Evolutionary conservation across 2,113 vertebrate genomes (phyloP).

Genomic region (Vimba vimba): DNA sequence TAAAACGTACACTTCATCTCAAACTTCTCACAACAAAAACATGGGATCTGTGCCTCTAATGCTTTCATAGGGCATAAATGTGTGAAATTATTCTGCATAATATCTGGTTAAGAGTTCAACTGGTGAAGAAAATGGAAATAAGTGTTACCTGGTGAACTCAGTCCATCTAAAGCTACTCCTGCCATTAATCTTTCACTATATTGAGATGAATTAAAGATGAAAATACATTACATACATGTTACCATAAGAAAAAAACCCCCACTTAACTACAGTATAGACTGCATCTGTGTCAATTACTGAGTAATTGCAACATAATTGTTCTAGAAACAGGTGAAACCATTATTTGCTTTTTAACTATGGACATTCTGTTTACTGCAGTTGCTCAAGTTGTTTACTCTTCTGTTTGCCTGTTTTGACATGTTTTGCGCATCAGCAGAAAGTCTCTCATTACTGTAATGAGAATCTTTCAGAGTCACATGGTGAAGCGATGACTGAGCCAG

Average conservation of each 20-base stretch:
- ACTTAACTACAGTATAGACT: neutral
- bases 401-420: constrained; percentile 34
- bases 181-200: constrained; percentile 3
- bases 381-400: constrained; percentile 29
- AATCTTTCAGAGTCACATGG: constrained; percentile 40
- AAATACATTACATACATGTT: neutral
- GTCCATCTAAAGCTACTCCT: constrained; percentile 1
- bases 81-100: neutral
- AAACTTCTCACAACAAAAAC: neutral
- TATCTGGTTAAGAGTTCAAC: neutral
- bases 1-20: neutral
- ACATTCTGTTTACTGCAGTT: constrained; percentile 20
- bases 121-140: neutral
- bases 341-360: constrained; percentile 46
- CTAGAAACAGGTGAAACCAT: constrained; percentile 49
- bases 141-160: neutral
- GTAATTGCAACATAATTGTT: constrained; percentile 41
- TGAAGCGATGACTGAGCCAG: constrained; percentile 79
- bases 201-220: neutral
- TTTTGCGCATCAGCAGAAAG: constrained; percentile 60
- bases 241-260: neutral
- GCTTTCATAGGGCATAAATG: neutral
- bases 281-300: constrained; percentile 33
- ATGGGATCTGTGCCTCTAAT: neutral
- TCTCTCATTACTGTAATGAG: constrained; percentile 57